Conservation (phyloP, 2,888 invertebrate species). For the Leucania comma region DNA sequence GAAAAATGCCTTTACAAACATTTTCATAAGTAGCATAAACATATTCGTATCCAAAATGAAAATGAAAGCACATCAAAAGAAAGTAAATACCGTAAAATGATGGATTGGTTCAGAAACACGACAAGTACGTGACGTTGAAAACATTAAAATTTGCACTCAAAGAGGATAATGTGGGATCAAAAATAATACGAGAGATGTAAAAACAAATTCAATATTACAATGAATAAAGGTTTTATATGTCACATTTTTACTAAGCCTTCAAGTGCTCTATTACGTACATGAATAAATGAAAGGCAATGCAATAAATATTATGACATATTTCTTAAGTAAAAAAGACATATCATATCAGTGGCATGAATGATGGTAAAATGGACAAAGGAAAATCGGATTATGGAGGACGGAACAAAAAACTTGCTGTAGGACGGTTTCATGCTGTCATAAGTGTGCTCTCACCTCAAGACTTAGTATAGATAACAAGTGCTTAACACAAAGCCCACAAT, state of each 20-base stretch:
- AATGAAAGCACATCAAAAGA: slow-evolving; percentile 41
- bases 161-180: slow-evolving; percentile 50
- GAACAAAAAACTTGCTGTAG: neutral
- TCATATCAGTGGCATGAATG: slow-evolving; percentile 1
- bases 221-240: slow-evolving; percentile 20
- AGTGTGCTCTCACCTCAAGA: slow-evolving; percentile 9
- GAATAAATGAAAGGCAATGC: neutral
- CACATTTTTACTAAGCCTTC: slow-evolving; percentile 26
- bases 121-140: slow-evolving; percentile 57
- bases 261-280: slow-evolving; percentile 4
- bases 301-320: neutral
- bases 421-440: neutral
- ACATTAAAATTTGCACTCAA: slow-evolving; percentile 51
- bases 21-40: slow-evolving; percentile 17
- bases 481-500: slow-evolving; percentile 10
- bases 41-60: slow-evolving; percentile 31
- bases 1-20: slow-evolving; percentile 1
- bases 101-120: slow-evolving; percentile 37
- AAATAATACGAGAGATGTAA: slow-evolving; percentile 41
- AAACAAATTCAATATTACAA: slow-evolving; percentile 37
- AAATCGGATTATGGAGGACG: slow-evolving; percentile 17
- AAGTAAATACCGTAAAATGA: slow-evolving; percentile 51
- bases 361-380: slow-evolving; percentile 5
- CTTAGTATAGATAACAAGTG: slow-evolving; percentile 29
- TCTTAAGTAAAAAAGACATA: slow-evolving; percentile 2